Base-by-base conservation (phyloP, 2,888 invertebrate genomes). In the Axea sp. region DNA sequence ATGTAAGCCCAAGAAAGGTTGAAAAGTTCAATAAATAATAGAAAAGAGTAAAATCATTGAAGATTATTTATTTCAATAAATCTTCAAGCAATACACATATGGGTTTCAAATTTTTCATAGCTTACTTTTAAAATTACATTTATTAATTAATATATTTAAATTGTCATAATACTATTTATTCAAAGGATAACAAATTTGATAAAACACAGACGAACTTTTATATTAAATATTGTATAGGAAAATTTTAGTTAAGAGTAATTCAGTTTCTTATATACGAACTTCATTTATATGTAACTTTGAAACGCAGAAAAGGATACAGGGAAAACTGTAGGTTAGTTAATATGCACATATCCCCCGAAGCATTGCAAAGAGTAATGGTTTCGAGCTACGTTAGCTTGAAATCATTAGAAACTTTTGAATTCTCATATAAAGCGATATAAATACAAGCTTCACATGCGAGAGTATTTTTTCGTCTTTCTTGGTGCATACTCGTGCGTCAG, bases 351-450 rank as follows among this genome's bases (percentile, higher is more conserved):
- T 28, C 6, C 19, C 37, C 37, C 7, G 39, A 39, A 39, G 39
- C 39, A 15, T 14, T 22, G 12, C 35, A 7, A 14, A 24, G 26
- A 24, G 37, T 17, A 37, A 53, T 53, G 24, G 17, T 28, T 28
- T 8, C 6, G 37, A 39, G 53, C 28, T 26, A 35, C 26, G 51
- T 51, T 35, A 51, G 19, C 9, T 12, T 5, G 9, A n/a, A 15
- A 26, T 28, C 17, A 37, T 37, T 11, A 26, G 37, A 17, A 53
- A 53, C 53, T 53, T 53, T 37, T 37, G 14, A 53, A 37, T 53
- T 26, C 9, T 7, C 37, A 12, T 24, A 8, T 28, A 26, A 11
- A 37, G 30, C 12, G 15, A 30, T 17, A 19, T 39, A 55, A 30
- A 37, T 30, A 55, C 8, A 15, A 2, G n/a, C 14, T n/a, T 1